Base-by-base conservation (phyloP, 2,888 invertebrate genomes). In the Ditylenchus weischeri region DNA sequence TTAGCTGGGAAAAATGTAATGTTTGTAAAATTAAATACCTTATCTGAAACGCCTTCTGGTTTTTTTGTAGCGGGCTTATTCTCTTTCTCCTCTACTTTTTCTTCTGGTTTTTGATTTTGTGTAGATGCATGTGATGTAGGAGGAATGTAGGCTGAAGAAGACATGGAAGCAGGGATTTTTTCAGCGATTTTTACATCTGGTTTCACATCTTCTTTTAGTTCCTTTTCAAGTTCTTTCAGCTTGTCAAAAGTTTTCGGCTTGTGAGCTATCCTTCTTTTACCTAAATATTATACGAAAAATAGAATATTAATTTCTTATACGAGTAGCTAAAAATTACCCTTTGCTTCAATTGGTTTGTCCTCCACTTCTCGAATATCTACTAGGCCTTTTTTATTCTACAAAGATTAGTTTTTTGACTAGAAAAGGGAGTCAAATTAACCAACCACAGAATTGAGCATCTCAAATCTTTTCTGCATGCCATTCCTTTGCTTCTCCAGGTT, bases 341-440 rank as follows among this genome's bases (percentile, higher is more conserved):
- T 11, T 10, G 18, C 4, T 62, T 15, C 21, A n/a, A n/a, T 15
- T 35, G 21, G 49, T 8, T 35, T 48, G 8, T 43, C 18, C 18
- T 64, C 66, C n/a, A 48, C n/a, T 11, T 62, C 65, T 18, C 36
- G 38, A 7, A 62, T 65, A 7, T 64, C 64, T n/a, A 64, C 64
- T 43, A 63, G 13, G 23, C 64, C 64, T 29, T 64, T 63, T 19
- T 64, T 54, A 15, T 49, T 36, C 64, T 64, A 35, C 49, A 64
- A 13, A 51, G 21, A 11, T 1, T 11, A 54, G 2, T 21, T 1
- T 29, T 54, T 54, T 54, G 2, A 23, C 4, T 21, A 54, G 2
- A n/a, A 15, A 43, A 43, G 2, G 43, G 2, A 43, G 43, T 43
- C 11, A 43, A 64, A 21, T 64, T n/a, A 0, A 64, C 48, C 48